Base-by-base conservation (phyloP, 2,888 invertebrate species). In the Pinctada fucata region DNA sequence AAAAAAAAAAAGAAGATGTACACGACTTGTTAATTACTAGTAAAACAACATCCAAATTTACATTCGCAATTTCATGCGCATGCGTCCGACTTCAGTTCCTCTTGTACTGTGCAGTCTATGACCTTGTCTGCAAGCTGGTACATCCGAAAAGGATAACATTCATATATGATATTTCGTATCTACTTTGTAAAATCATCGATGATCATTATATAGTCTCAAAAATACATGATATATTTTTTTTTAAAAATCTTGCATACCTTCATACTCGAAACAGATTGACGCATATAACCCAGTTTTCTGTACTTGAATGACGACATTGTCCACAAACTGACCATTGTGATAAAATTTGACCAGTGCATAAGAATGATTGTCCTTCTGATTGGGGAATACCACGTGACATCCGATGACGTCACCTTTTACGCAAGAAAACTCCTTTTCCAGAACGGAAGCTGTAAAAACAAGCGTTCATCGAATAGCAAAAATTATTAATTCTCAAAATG, bases 341-440 rank as follows among this genome's bases (percentile, higher is more conserved):
- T 66, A 74, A 66, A 74, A 74, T 66, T 74, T 74, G 66, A 65
- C 66, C n/a, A 74, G 16, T 1, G 74, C 74, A 65, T 16, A 49
- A 45, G 47, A 47, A 16, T 45, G 64, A 10, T 51, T 65, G 65
- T 74, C 74, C 8, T 3, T 31, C 51, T 74, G 65, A 13, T 66
- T 51, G 4, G 74, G 74, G 49, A 74, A 74, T 49, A 74, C 66
- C 47, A 74, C 66, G n/a, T 74, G 74, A 66, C 74, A 74, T 66
- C 74, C 74, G 3, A 74, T 31, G 3, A 10, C 49, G 31, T 65
- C 74, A n/a, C 74, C 66, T 58, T 58, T 58, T 6, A 13, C 13
- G 6, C 6, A 6, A 58, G 58, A 58, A 58, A 58, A 58, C 58
- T 58, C 58, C 13, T 58, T 13, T 58, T 58, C 58, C 58, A 58